Base-by-base conservation (phyloP, 2,113 vertebrate genomes). In the Pyxicephalus adspersus region DNA sequence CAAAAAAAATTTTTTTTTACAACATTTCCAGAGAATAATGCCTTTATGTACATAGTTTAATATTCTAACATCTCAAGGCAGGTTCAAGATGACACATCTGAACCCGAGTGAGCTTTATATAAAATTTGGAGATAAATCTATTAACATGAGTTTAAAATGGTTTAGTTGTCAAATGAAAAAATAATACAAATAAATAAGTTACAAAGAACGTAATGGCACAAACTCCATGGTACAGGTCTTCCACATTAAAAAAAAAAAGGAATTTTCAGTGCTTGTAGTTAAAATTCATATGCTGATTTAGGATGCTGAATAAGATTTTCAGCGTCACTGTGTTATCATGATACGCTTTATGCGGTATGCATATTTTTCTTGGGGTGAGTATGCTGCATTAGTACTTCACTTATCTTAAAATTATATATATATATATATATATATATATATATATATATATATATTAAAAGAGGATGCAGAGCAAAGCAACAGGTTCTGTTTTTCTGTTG, bases 231-330 rank as follows among this genome's bases (percentile, higher is more conserved):
- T 34, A 58, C 57, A 78, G 15, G 51, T 58, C 51, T 25, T 80
- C 55, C 67, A 72, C 67, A 45, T 72, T 54, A 55, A 63, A 55
- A 73, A 55, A 57, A 64, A 81, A 55, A n/a, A 64, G 58, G 58
- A 81, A 81, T 38, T 65, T 81, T 81, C 79, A 81, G 79, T 81
- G 68, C 79, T 54, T 71, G 77, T 61, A 68, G 31, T 80, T 64
- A 57, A n/a, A 66, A 67, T 67, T 11, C 45, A n/a, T 54, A 29
- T 58, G 25, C 28, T 13, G 29, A 74, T 73, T 73, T 55, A 13
- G 8, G 29, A 52, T 34, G 26, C 26, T 23, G 25, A 25, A 65
- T 18, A 54, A 25, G 38, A 52, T 28, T 51, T 7, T 34, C 60
- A 65, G 61, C 60, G 50, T n/a, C 8, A 31, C 66, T 17, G 20